Base-by-base conservation (phyloP, 2,113 vertebrate species). In the Mesoclemmys tuberculata region DNA sequence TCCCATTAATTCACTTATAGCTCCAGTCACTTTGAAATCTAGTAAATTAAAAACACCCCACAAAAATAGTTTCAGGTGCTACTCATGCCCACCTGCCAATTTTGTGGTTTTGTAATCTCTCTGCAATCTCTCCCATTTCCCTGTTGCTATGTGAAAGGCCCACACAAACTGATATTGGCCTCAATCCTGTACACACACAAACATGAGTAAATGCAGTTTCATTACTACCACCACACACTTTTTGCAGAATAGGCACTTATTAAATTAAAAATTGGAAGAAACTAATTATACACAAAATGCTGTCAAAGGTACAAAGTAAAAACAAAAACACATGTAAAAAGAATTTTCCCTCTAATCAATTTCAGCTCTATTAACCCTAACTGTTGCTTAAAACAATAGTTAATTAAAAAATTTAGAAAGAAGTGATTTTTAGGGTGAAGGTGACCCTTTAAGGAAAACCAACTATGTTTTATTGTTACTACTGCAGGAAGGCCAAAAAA, bases 251-350 rank as follows among this genome's bases (percentile, higher is more conserved):
- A 35, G 58, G 29, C 29, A 61, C 16, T 61, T 61, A 35, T 31
- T 61, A 31, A 31, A 31, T 61, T 35, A 61, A 29, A 81, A 29
- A 93, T n/a, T 78, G 94, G 80, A 92, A 91, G 38, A 49, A 52
- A 77, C 51, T 84, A 44, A 26, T 61, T 90, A 81, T 56, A 94
- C 93, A 94, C n/a, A 94, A 94, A 96, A 91, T 41, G 13, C 51
- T 96, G 82, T 77, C 61, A 89, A 96, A 74, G 26, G 26, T 26
- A 85, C 35, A 89, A 87, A 96, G 88, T 10, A 80, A 89, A 88
- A 93, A 93, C 10, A 7, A 87, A 71, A 18, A 74, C 19, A 38
- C 46, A 46, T 46, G 8, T 5, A 89, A 35, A 77, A 24, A 14
- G 85, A 93, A 84, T 4, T 74, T 90, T 38, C 80, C 18, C 52